These are phyloP conservation scores for Drosophila monieri DNA, from an alignment of 2,888 invertebrate genomes.

Conservation along the genomic window DNA sequence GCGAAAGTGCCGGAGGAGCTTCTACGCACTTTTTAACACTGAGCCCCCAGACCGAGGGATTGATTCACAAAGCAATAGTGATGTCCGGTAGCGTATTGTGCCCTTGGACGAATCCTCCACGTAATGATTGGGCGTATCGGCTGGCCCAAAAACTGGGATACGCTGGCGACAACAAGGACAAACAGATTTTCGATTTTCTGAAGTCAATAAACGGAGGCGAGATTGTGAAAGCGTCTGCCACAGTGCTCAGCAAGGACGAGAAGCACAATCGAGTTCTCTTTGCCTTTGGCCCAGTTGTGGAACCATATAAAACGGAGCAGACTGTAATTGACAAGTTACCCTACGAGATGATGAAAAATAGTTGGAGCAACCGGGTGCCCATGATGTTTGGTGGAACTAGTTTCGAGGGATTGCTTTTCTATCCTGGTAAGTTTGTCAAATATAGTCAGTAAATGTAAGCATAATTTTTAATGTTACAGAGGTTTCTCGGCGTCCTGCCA, in stretches of 20 bases:
- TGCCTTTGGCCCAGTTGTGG: conserved; percentile 82
- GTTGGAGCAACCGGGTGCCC: conserved; percentile 82
- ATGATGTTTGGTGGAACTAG: conserved; percentile 82
- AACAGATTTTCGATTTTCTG: conserved; percentile 80
- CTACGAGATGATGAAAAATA: conserved; percentile 64
- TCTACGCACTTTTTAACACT: conserved; percentile 84
- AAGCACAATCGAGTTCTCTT: conserved; percentile 74
- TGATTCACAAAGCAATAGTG: conserved; percentile 80
- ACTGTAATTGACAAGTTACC: conserved; percentile 76
- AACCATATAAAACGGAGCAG: conserved; percentile 80
- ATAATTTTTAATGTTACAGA: conserved; percentile 46
- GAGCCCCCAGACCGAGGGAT: conserved; percentile 84
- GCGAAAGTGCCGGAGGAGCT: conserved; percentile 85
- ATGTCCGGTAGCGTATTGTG: conserved; percentile 82
- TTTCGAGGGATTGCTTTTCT: conserved; percentile 82
- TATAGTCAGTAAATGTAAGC: no score
- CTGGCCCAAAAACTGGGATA: conserved; percentile 80
- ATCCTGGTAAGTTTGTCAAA: conserved; percentile 66
- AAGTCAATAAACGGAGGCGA: conserved; percentile 64
- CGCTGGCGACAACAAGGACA: conserved; percentile 76
- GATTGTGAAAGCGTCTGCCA: conserved; percentile 72
- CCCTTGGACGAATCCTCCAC: conserved; percentile 77
- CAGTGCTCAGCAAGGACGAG: conserved; percentile 78
- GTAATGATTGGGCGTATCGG: conserved; percentile 71
- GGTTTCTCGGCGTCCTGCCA: conserved; percentile 76